These are phyloP conservation scores for Yponomeuta plumbellus DNA, from an alignment of 2,888 invertebrate genomes.

Conservation along the genomic window DNA sequence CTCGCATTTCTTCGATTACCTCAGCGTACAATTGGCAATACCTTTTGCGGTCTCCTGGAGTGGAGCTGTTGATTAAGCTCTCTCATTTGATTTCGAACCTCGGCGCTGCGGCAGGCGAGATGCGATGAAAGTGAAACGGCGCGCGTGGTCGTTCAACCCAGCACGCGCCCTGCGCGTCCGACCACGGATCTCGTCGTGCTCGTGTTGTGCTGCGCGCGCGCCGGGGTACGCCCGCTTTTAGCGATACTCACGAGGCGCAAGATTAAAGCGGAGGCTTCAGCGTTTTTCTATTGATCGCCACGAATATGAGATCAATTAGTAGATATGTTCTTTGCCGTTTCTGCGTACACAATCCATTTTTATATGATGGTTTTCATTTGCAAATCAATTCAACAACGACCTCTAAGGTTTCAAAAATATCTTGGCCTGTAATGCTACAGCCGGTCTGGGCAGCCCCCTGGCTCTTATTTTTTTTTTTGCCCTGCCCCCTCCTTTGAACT, in stretches of 20 bases:
- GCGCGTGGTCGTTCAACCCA: slow-evolving; percentile 71
- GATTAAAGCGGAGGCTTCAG: background rate
- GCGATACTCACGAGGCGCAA: background rate
- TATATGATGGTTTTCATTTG: too few relatives aligned
- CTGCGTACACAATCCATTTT: too few relatives aligned
- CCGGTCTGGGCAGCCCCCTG: too few relatives aligned
- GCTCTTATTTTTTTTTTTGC: too few relatives aligned
- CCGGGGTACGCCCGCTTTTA: slow-evolving; percentile 12
- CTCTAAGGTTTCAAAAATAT: too few relatives aligned
- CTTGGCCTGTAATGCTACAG: too few relatives aligned
- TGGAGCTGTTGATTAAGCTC: background rate
- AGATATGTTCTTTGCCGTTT: too few relatives aligned
- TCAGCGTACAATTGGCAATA: background rate
- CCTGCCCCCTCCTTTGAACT: too few relatives aligned
- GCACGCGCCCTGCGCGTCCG: slow-evolving; percentile 59
- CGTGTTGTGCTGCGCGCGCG: slow-evolving; percentile 29
- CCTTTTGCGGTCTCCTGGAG: background rate
- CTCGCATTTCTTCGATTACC: background rate
- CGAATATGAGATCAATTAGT: background rate
- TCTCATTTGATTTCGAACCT: slow-evolving; percentile 8
- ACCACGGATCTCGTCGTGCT: slow-evolving; percentile 36
- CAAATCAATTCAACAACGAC: too few relatives aligned
- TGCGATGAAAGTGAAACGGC: slow-evolving; percentile 70
- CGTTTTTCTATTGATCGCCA: background rate
- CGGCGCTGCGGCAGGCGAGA: slow-evolving; percentile 43